phyloP scores from a whole-genome alignment of 2,797 vertebrate species.

The Danio choprae region DNA sequence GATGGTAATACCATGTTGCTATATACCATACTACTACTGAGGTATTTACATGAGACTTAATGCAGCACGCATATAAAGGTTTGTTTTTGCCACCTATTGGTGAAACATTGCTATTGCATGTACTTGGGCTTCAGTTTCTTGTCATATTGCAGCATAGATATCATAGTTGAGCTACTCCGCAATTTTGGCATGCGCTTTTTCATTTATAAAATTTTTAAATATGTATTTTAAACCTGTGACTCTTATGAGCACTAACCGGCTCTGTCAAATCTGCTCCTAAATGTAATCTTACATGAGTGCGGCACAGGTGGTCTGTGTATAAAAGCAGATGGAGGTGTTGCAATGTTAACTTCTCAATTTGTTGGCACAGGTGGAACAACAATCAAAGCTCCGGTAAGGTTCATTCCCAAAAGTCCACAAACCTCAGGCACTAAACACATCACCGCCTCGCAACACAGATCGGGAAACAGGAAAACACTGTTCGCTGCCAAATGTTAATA shows the following conservation, averaged over 20 bases:
- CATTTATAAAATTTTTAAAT: neutral
- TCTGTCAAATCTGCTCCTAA: neutral
- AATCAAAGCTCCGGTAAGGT: conserved; percentile 35
- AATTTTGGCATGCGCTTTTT: neutral
- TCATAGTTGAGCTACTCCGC: neutral
- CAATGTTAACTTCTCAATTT: conserved; percentile 26
- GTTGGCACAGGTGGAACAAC: conserved; percentile 7
- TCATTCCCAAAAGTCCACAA: conserved; percentile 22
- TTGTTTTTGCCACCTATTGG: conserved; percentile 16
- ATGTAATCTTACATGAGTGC: neutral
- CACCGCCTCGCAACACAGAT: conserved; percentile 22
- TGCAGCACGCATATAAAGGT: neutral
- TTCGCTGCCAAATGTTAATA: conserved; percentile 54
- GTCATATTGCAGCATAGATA: neutral
- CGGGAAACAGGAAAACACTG: conserved; percentile 7
- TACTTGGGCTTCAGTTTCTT: neutral
- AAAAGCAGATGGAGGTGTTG: conserved; percentile 11
- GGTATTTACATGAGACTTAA: neutral
- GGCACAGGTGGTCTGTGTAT: neutral
- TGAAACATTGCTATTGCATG: neutral
- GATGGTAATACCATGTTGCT: neutral
- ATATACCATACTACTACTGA: neutral
- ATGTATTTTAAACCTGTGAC: no score
- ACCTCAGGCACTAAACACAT: conserved; percentile 27
- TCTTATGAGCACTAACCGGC: neutral